Base-by-base conservation (phyloP, 1,140 invertebrate genomes). In the Drosophila varians region DNA sequence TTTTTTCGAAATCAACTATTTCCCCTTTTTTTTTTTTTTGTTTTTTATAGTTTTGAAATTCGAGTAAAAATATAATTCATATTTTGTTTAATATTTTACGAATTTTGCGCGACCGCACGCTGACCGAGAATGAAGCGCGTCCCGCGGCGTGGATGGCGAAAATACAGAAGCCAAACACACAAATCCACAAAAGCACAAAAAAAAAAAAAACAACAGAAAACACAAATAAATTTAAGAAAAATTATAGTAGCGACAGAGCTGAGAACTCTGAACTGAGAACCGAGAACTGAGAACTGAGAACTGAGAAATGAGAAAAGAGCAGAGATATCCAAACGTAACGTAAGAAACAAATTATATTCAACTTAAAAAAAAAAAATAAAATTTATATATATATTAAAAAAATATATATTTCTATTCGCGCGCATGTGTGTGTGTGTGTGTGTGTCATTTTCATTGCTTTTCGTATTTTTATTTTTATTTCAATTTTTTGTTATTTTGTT, bases 311-410 rank as follows among this genome's bases (percentile, higher is more conserved):
- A 42, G 38, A 48, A 45, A 38, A 57, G 56, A 45, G 74, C 53
- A 58, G 62, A 68, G 77, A 75, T 38, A 38, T 38, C 36, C 14
- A 6, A 73, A 46, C 68, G 76, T 78, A 75, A 75, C 76, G 76
- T 82, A 73, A 76, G 77, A 82, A 82, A 76, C 80, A 84, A 84
- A 86, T 80, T 80, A 84, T 84, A 79, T 86, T 86, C 82, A 74
- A 83, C 77, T 83, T 88, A 77, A 82, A 70, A 57, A 66, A 62
- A 49, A 23, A 54, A 46, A 19, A 65, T 56, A 21, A 21, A 21
- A 21, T n/a, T n/a, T n/a, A n/a, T n/a, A n/a, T n/a, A n/a, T n/a
- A 26, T 7, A 8, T 28, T 2, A 28, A 28, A 28, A 28, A 28
- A 28, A 28, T 9, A 28, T 4, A 11, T 60, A 34, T 18, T 51